Percentiles rank a stretch among this genome's conserved stretches.
Conservation (phyloP, 1,140 invertebrate species). For the Babylonia areolata region DNA sequence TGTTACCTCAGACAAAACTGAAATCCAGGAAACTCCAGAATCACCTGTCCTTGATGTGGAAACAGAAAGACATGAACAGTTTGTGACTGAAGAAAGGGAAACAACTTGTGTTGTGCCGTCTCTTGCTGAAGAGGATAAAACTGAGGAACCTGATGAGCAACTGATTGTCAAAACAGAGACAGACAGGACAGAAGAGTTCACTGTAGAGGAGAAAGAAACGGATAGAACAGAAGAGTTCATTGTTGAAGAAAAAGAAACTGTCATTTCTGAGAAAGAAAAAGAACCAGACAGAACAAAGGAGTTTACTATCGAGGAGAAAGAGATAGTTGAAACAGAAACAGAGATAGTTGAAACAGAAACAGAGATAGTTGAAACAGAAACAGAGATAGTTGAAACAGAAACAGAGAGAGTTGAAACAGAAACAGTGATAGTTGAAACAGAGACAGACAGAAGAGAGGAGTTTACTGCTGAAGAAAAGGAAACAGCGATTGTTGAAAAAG, state of each 20-base stretch:
- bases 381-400: conserved; percentile 27
- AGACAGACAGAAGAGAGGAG: conserved; percentile 34
- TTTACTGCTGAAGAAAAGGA: neutral
- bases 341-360: neutral
- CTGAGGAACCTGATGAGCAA: neutral
- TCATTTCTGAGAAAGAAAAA: conserved; percentile 13
- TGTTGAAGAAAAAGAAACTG: neutral
- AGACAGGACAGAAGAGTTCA: conserved; percentile 18
- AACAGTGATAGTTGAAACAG: conserved; percentile 38
- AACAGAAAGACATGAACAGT: neutral
- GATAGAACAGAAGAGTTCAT: conserved; percentile 34
- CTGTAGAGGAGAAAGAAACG: conserved; percentile 40
- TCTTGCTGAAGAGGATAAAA: neutral
- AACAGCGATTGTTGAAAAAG: conserved; percentile 21
- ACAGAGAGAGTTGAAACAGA: neutral
- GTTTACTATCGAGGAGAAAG: conserved; percentile 38
- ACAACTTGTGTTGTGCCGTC: conserved; percentile 6
- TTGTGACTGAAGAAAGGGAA: conserved; percentile 38
- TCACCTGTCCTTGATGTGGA: neutral
- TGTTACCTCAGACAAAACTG: neutral
- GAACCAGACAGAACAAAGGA: conserved; percentile 13
- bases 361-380: neutral
- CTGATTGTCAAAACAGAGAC: conserved; percentile 20
- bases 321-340: conserved; percentile 30
- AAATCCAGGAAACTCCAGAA: neutral